Base-by-base conservation (phyloP, 2,888 invertebrate genomes). In the Ochlodes sylvanus region DNA sequence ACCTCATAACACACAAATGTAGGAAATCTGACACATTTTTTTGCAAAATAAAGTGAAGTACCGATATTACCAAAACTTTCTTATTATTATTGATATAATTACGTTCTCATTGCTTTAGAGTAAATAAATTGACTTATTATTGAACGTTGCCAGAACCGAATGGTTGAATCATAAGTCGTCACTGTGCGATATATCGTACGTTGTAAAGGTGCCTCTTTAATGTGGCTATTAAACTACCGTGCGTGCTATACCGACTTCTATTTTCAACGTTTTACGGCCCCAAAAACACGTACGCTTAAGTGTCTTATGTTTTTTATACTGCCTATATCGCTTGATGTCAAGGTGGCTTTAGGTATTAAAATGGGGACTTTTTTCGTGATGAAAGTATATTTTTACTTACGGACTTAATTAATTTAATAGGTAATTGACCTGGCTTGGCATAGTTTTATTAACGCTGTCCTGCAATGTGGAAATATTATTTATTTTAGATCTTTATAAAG, bases 231-330 rank as follows among this genome's bases (percentile, higher is more conserved):
- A 79, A 81, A 79, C 80, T 79, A 77, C 80, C 76, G 81, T 79
- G 80, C 80, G 80, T 76, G 80, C 82, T 79, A 74, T 76, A 76
- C 77, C 77, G 73, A 65, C 75, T 77, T 84, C 85, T 88, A 87
- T 85, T 86, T 83, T 72, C 57, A 77, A 71, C 56, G 65, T 72
- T 73, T 81, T 77, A 81, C 76, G 74, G 74, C 75, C 68, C 70
- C 70, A 71, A 74, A 76, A 77, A 76, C 76, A 77, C 77, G 74
- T 74, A 69, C 68, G 65, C 72, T 75, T 76, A 73, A 75, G 75
- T 74, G 72, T 72, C 68, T 69, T 72, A 70, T 64, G 71, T 71
- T 73, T 74, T 76, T 74, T 73, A 75, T 72, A 67, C 42, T 63
- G 52, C 50, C 42, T 47, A 44, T 50, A n/a, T 47, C 62, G 34